Conservation (phyloP, 92 coral and sea anemone genomes). For the Palythoa heliodiscus region DNA sequence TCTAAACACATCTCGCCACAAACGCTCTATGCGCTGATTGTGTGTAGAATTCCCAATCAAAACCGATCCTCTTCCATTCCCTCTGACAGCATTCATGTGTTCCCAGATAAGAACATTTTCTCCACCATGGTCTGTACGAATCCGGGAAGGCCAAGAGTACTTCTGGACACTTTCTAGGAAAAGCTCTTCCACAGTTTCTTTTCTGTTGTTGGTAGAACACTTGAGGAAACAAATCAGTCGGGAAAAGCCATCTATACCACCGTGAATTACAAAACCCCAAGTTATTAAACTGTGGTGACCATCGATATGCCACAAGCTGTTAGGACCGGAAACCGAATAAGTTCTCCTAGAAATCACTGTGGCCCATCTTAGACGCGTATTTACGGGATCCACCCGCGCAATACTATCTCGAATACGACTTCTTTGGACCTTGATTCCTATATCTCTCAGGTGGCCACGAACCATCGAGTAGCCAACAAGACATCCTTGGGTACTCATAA, state of each 20-base stretch:
- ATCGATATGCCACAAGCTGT: conserved; percentile 77
- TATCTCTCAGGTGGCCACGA: conserved; percentile 58
- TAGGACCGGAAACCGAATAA: conserved; percentile 63
- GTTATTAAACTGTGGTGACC: conserved; percentile 65
- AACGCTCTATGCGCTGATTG: conserved; percentile 64
- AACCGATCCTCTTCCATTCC: conserved; percentile 53
- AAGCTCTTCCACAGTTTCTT: conserved; percentile 54
- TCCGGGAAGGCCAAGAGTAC: conserved; percentile 58
- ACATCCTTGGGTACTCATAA: no score
- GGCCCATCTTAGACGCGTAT: conserved; percentile 64
- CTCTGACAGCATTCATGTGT: conserved; percentile 53
- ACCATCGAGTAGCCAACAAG: conserved; percentile 71
- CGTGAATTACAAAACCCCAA: conserved; percentile 41
- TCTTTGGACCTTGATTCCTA: conserved; percentile 52
- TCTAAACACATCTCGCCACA: conserved; percentile 71
- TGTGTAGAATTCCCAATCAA: conserved; percentile 58
- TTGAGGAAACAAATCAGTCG: conserved; percentile 55
- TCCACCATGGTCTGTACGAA: conserved; percentile 63
- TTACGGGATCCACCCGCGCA: conserved; percentile 64
- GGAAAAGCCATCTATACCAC: conserved; percentile 60
- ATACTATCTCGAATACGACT: conserved; percentile 56
- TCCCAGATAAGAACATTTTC: conserved; percentile 62
- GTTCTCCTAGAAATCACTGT: conserved; percentile 60
- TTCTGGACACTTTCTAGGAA: conserved; percentile 49
- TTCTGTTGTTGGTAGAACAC: conserved; percentile 68